phyloP scores from a whole-genome alignment of 2,113 vertebrate genomes.

The Gila orcuttii region DNA sequence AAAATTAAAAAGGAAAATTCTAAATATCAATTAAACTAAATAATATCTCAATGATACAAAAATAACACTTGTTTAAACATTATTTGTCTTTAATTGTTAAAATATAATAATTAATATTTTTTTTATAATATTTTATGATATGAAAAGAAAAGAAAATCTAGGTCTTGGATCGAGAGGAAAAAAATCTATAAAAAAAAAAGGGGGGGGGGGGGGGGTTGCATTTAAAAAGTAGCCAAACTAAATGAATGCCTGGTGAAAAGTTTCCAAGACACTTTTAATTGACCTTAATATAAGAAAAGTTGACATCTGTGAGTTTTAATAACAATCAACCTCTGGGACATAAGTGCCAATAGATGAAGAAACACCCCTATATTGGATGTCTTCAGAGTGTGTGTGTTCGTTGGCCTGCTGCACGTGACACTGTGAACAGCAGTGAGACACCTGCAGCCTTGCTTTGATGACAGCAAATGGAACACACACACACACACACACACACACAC shows the following conservation, averaged over 20 bases:
- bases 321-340: conserved; percentile 3
- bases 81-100: too few species aligned
- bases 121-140: too few species aligned
- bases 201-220: too few species aligned
- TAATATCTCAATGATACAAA: too few species aligned
- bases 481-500: too few species aligned
- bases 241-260: not conserved
- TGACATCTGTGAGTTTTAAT: not conserved
- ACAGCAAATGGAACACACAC: conserved; percentile 19
- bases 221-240: not conserved
- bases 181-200: too few species aligned
- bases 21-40: too few species aligned
- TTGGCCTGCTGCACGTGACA: conserved; percentile 9
- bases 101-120: too few species aligned
- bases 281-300: not conserved
- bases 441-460: conserved; percentile 53
- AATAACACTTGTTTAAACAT: too few species aligned
- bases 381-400: conserved; percentile 33
- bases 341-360: conserved; percentile 25
- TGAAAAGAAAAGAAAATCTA: too few species aligned
- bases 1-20: too few species aligned
- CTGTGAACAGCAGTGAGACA: conserved; percentile 41
- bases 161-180: too few species aligned
- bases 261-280: conserved; percentile 1
- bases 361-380: conserved; percentile 24